Evolutionary conservation across 1,140 invertebrate genomes (phyloP).

Genomic region (Drepana arcuata): DNA sequence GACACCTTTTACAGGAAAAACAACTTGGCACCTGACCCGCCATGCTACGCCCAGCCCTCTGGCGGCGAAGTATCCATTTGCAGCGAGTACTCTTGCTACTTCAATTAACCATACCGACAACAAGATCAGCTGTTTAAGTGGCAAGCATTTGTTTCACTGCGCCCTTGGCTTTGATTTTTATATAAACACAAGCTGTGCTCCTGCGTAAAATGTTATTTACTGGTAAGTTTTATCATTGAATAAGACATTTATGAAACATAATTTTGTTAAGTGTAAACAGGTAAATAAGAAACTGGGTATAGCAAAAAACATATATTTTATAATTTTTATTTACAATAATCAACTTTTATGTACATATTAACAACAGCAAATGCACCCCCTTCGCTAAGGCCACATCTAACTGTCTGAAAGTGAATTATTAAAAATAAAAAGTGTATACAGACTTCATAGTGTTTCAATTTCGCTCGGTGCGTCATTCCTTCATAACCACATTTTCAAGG

Average conservation of each 20-base stretch:
- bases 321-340: slow-evolving; percentile 70
- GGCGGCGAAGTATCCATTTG: slow-evolving; percentile 44
- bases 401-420: slow-evolving; percentile 49
- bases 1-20: slow-evolving; percentile 58
- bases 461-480: slow-evolving; percentile 11
- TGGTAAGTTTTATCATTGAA: no score
- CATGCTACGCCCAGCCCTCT: slow-evolving; percentile 40
- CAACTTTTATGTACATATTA: slow-evolving; percentile 72
- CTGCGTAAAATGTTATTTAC: no score
- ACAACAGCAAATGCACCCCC: slow-evolving; percentile 63
- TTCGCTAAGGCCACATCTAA: slow-evolving; percentile 53
- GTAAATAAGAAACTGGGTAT: no score
- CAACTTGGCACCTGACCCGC: slow-evolving; percentile 48
- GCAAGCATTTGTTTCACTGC: no score
- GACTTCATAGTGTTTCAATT: slow-evolving; percentile 26
- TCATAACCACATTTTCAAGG: slow-evolving; percentile 9
- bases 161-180: no score
- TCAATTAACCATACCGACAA: no score
- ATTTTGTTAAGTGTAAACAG: no score
- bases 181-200: no score
- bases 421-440: slow-evolving; percentile 48
- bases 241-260: no score
- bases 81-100: slow-evolving; percentile 48
- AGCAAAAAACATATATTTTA: slow-evolving; percentile 70
- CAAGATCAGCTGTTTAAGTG: no score